These are phyloP conservation scores for Zaprionus camerounensis DNA, from an alignment of 1,140 invertebrate genomes.

Conservation along the genomic window DNA sequence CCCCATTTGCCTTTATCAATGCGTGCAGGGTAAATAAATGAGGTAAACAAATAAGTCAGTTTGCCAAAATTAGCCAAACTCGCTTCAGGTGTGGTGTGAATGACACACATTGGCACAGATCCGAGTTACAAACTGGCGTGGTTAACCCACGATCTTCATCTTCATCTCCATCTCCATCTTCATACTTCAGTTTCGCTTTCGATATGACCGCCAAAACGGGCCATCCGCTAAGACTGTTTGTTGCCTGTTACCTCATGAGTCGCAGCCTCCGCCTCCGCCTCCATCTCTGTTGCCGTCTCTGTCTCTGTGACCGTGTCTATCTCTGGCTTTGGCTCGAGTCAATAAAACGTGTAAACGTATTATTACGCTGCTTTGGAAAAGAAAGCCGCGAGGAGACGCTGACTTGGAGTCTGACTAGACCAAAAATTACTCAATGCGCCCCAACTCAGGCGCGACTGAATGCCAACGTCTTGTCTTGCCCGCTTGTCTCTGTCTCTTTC, in stretches of 20 bases:
- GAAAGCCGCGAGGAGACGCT: not conserved
- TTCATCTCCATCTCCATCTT: constrained; percentile 31
- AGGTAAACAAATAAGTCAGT: constrained; percentile 51
- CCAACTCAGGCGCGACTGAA: constrained; percentile 23
- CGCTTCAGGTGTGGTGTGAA: constrained; percentile 38
- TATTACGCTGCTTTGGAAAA: constrained; percentile 4
- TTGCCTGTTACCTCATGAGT: constrained; percentile 56
- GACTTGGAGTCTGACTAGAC: constrained; percentile 44
- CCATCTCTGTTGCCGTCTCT: not conserved
- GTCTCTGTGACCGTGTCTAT: not conserved
- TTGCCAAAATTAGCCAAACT: constrained; percentile 18
- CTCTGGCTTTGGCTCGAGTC: constrained; percentile 14
- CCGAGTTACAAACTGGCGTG: constrained; percentile 4
- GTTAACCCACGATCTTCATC: not conserved
- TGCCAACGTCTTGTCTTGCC: constrained; percentile 30
- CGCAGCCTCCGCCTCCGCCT: not conserved
- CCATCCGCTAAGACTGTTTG: constrained; percentile 13
- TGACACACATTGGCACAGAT: constrained; percentile 72
- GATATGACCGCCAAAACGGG: constrained; percentile 63
- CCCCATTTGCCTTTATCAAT: not conserved
- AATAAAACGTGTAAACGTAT: constrained; percentile 65
- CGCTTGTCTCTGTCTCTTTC: too few relatives aligned
- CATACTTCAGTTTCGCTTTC: constrained; percentile 57
- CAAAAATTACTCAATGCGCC: constrained; percentile 71
- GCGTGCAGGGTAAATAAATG: not conserved